Conservation (phyloP, 2,888 invertebrate species). For the Drosophila lutescens region DNA sequence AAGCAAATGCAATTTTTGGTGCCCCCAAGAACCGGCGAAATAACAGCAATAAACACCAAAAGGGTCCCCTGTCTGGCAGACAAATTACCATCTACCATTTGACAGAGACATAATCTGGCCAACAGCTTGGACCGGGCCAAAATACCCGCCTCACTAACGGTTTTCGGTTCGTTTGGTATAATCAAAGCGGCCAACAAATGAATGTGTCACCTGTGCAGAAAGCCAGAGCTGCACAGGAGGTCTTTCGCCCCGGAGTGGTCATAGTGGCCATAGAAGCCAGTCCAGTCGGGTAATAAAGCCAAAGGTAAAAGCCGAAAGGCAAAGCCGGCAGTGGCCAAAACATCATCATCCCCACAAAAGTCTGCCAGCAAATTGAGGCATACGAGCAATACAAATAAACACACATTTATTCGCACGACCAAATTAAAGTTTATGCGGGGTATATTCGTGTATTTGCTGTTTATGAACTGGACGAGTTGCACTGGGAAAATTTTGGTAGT, state of each 20-base stretch:
- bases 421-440: constrained; percentile 33
- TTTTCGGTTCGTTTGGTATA: constrained; percentile 70
- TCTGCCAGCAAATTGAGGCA: constrained; percentile 54
- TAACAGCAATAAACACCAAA: constrained; percentile 22
- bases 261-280: not conserved
- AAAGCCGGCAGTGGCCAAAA: constrained; percentile 38
- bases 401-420: constrained; percentile 6
- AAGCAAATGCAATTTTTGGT: constrained; percentile 75
- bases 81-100: constrained; percentile 68
- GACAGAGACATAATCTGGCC: constrained; percentile 42
- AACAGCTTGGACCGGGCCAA: constrained; percentile 1
- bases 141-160: constrained; percentile 30
- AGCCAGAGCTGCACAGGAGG: constrained; percentile 46
- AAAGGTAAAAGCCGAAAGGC: constrained; percentile 51
- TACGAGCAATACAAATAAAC: constrained; percentile 53
- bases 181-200: constrained; percentile 72
- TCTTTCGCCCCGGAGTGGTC: constrained; percentile 1
- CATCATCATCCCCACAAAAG: constrained; percentile 21
- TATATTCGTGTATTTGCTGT: constrained; percentile 19
- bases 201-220: constrained; percentile 72
- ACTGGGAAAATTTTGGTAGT: not conserved
- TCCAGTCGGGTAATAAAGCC: constrained; percentile 26
- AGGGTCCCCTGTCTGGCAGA: constrained; percentile 54
- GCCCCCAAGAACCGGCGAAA: constrained; percentile 15
- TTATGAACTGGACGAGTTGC: not conserved